Percentiles rank a stretch among this genome's conserved stretches.
These are phyloP conservation scores for Brachymystax lenok DNA, from an alignment of 2,797 vertebrate species.

Conservation along the genomic window DNA sequence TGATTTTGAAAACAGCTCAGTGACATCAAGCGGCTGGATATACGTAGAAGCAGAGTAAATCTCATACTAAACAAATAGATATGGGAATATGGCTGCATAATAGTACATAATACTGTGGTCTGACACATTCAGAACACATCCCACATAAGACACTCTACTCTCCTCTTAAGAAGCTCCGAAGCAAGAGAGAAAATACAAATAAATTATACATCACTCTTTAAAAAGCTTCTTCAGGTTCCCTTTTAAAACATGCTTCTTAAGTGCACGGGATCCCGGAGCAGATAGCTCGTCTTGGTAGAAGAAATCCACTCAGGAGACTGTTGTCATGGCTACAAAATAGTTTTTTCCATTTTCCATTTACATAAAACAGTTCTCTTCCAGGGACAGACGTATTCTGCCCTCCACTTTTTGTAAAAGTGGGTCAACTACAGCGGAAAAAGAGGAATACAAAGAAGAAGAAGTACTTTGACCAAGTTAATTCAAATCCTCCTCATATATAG, in stretches of 20 bases:
- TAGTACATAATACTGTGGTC: slow-evolving; percentile 48
- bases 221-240: slow-evolving; percentile 79
- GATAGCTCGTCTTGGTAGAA: slow-evolving; percentile 48
- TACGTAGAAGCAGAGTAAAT: slow-evolving; percentile 43
- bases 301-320: slow-evolving; percentile 67
- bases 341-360: slow-evolving; percentile 55
- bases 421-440: slow-evolving; percentile 50
- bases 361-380: slow-evolving; percentile 61
- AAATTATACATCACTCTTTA: slow-evolving; percentile 82
- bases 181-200: slow-evolving; percentile 77
- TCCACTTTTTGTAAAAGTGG: slow-evolving; percentile 63
- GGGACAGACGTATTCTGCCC: slow-evolving; percentile 29
- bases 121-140: slow-evolving; percentile 72
- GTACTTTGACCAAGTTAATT: background rate
- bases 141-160: slow-evolving; percentile 54
- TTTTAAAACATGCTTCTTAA: slow-evolving; percentile 78
- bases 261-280: slow-evolving; percentile 64
- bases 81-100: slow-evolving; percentile 42
- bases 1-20: slow-evolving; percentile 41
- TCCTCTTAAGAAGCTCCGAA: slow-evolving; percentile 58
- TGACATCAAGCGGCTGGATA: slow-evolving; percentile 50
- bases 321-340: slow-evolving; percentile 64
- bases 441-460: slow-evolving; percentile 24
- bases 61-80: slow-evolving; percentile 62
- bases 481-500: background rate